A percentile compares a stretch with the other conserved stretches of the same genome.
Evolutionary conservation across 1,140 invertebrate species (phyloP).

Genomic region (Euborellia annulipes): DNA sequence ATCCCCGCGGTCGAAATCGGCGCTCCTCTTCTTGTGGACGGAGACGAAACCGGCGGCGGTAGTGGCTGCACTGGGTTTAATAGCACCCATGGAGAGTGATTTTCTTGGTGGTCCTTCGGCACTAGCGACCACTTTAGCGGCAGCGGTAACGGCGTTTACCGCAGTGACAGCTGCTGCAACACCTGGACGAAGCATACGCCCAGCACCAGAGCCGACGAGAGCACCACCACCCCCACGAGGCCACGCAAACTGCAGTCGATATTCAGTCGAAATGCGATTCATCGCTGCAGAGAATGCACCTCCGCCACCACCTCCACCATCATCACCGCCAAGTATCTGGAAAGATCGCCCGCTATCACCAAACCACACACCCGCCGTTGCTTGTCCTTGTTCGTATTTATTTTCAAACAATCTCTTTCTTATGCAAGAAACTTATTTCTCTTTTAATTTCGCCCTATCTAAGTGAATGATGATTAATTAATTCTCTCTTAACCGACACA

Average conservation of each 20-base stretch:
- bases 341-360: no score
- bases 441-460: not conserved
- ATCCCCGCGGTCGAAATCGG: constrained; percentile 26
- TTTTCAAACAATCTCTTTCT: no score
- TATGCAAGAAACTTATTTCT: no score
- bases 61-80: constrained; percentile 43
- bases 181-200: constrained; percentile 8
- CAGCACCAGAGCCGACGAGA: not conserved
- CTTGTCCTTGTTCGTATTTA: no score
- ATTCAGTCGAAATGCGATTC: constrained; percentile 64
- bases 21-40: constrained; percentile 44
- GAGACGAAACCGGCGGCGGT: constrained; percentile 30
- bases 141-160: constrained; percentile 7
- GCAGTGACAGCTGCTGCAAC: constrained; percentile 25
- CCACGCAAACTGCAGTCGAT: constrained; percentile 64
- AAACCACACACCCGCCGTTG: no score
- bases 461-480: no score
- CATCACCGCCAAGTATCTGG: no score
- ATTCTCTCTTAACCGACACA: no score
- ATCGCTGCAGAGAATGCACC: constrained; percentile 2
- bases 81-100: constrained; percentile 70
- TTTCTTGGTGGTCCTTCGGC: constrained; percentile 38
- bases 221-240: constrained; percentile 3
- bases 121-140: constrained; percentile 9
- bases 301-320: no score